Evolutionary conservation across 2,888 invertebrate species (phyloP).

Genomic region (Acanthosepion pharaonis): DNA sequence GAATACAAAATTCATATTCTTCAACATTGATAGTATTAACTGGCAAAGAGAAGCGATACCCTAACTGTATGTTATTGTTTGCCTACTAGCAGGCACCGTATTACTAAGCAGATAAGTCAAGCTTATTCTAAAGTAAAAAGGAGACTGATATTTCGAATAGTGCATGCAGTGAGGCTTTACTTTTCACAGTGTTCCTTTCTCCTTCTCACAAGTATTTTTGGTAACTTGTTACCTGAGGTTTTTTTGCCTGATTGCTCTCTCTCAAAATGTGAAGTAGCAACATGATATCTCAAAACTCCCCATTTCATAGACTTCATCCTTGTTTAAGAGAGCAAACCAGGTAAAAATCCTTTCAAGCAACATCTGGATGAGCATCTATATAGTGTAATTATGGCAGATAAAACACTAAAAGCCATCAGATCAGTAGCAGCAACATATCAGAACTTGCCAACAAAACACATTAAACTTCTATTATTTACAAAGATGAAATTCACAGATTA

Average conservation of each 20-base stretch:
- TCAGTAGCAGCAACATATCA: background rate
- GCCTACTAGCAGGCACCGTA: background rate
- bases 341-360: background rate
- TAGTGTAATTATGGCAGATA: background rate
- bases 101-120: background rate
- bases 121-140: background rate
- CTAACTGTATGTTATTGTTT: constrained; percentile 20
- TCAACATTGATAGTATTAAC: background rate
- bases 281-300: background rate
- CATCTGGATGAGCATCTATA: background rate
- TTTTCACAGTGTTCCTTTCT: background rate
- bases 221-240: background rate
- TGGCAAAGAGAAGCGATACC: constrained; percentile 17
- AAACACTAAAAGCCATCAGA: background rate
- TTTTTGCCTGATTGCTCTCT: background rate
- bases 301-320: background rate
- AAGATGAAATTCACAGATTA: no score
- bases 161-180: background rate
- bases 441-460: no score
- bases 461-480: no score
- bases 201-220: background rate
- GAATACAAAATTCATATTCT: background rate
- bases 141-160: background rate
- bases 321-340: background rate
- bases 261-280: constrained; percentile 1